phyloP scores from a whole-genome alignment of 53 echinoderm and acorn worm species.

The Apostichopus leukothele region DNA sequence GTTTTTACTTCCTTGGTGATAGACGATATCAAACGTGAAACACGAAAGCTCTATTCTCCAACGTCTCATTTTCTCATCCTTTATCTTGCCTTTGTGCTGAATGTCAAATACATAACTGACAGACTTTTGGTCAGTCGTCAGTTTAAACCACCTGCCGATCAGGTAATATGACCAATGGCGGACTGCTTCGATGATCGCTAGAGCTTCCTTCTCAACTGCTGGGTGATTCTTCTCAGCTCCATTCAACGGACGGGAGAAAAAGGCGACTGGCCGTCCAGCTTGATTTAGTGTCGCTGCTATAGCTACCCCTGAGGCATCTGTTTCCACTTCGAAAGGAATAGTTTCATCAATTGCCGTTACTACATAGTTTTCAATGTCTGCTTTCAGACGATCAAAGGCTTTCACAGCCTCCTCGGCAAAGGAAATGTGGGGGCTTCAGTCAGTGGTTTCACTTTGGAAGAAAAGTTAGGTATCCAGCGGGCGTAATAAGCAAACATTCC shows the following conservation, averaged over 20 bases:
- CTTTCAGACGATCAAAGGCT: slow-evolving; percentile 19
- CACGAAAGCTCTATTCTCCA: slow-evolving; percentile 42
- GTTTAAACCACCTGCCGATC: slow-evolving; percentile 41
- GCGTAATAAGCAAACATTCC: slow-evolving; percentile 40
- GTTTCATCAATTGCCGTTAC: slow-evolving; percentile 43
- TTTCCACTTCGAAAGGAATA: slow-evolving; percentile 49
- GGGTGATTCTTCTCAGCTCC: slow-evolving; percentile 48
- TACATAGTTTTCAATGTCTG: slow-evolving; percentile 30
- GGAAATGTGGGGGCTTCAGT: slow-evolving; percentile 4
- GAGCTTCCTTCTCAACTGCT: slow-evolving; percentile 37
- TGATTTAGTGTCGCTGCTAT: slow-evolving; percentile 33
- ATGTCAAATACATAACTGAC: slow-evolving; percentile 48
- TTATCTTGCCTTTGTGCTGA: slow-evolving; percentile 51
- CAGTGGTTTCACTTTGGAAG: slow-evolving; percentile 46
- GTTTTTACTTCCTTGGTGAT: slow-evolving; percentile 39
- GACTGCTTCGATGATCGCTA: slow-evolving; percentile 46
- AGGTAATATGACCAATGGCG: slow-evolving; percentile 40
- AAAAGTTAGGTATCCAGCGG: slow-evolving; percentile 33
- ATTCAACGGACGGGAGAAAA: slow-evolving; percentile 22
- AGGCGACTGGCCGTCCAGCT: slow-evolving; percentile 41
- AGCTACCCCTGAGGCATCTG: slow-evolving; percentile 37
- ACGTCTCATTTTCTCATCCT: slow-evolving; percentile 47
- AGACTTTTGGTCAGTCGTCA: slow-evolving; percentile 49
- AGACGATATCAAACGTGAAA: background rate
- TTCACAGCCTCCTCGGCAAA: slow-evolving; percentile 42